Percentiles rank a stretch among this genome's conserved stretches.
Evolutionary conservation across 2,888 invertebrate species (phyloP).

Genomic region (Marasmarcha lunaedactyla): DNA sequence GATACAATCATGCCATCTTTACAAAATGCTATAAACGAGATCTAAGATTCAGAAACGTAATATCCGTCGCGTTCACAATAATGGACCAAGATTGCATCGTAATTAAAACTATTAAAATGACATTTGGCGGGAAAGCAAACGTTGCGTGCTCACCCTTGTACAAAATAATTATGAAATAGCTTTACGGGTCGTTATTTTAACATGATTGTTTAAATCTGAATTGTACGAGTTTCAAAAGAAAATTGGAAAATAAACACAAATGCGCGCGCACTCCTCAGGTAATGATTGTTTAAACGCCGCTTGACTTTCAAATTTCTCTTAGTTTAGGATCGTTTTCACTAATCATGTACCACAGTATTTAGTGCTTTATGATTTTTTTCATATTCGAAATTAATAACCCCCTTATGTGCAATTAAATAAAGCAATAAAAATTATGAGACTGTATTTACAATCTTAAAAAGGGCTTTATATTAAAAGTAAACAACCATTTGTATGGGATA

Average conservation of each 20-base stretch:
- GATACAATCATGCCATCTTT: not conserved
- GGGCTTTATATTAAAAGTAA: too few species aligned
- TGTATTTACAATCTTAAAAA: too few species aligned
- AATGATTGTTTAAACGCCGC: too few species aligned
- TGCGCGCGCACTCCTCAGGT: not conserved
- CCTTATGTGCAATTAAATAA: too few species aligned
- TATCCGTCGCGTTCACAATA: conserved; percentile 31
- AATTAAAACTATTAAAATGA: conserved; percentile 65
- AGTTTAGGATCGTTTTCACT: too few species aligned
- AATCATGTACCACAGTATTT: too few species aligned
- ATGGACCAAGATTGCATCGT: conserved; percentile 26
- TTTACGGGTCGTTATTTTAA: conserved; percentile 31
- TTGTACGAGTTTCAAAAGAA: not conserved
- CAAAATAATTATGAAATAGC: conserved; percentile 28
- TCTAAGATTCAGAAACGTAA: conserved; percentile 13
- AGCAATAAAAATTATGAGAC: too few species aligned
- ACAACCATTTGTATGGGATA: too few species aligned
- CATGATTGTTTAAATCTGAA: conserved; percentile 1
- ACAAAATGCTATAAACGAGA: conserved; percentile 1
- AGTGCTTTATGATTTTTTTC: too few species aligned
- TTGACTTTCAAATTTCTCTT: too few species aligned
- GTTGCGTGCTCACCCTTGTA: conserved; percentile 23
- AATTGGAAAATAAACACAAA: conserved; percentile 1
- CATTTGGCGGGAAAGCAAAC: conserved; percentile 41
- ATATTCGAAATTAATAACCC: too few species aligned